Base-by-base conservation (phyloP, 2,888 invertebrate species). In the Nomada goodeniana region DNA sequence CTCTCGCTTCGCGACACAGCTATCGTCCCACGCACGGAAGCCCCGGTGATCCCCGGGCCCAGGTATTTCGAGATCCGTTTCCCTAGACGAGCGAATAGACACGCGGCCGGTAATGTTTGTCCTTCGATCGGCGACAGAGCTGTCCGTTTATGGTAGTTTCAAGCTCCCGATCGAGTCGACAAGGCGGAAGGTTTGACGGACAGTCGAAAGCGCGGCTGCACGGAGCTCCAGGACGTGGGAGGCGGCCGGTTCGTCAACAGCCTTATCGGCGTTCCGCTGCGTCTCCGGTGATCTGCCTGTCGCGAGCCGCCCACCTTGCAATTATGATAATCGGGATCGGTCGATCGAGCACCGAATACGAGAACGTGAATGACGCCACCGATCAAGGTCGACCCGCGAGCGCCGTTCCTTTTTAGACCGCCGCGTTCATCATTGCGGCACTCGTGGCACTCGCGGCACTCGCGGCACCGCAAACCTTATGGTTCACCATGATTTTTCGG, bases 81-180 rank as follows among this genome's bases (percentile, higher is more conserved):
- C 36, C 29, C 13, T 23, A n/a, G 20, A 29, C 20, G 60, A 44
- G n/a, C 29, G 53, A 20, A 20, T 4, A n/a, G 53, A 23, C 52
- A 20, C 36, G 36, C 10, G 50, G 10, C n/a, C 57, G 67, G 65
- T 65, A 69, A 73, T 20, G 72, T 60, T n/a, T 55, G 65, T 74
- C 63, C 65, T 79, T 81, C 69, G 68, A 73, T 29, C 50, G 59
- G 55, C 71, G 26, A 64, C 76, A 72, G 71, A 80, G 78, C 65
- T 87, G 78, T 71, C 89, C 86, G 85, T 85, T 86, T 89, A 89
- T 81, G 88, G 85, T 77, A 71, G 57, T 89, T 88, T 75, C 61
- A 75, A 70, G 79, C 81, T 83, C 47, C n/a, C 50, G 55, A 36
- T n/a, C 63, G 65, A 23, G 64, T 59, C 68, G 20, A 47, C 80